Evolutionary conservation across 2,113 vertebrate genomes (phyloP).

Genomic region (Muntiacus muntjak): DNA sequence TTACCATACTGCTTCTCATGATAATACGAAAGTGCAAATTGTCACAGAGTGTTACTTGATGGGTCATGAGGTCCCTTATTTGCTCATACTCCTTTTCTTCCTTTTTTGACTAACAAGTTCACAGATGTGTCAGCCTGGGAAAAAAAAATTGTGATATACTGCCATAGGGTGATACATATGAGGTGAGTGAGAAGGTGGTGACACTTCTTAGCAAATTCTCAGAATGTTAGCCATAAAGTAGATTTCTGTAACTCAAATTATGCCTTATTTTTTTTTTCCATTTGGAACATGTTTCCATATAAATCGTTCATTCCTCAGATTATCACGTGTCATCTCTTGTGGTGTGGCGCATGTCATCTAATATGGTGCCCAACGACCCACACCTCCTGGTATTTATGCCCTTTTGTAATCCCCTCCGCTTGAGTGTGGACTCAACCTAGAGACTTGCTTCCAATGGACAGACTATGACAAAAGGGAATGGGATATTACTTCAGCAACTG

Average conservation of each 20-base stretch:
- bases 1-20: background rate
- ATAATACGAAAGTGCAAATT: background rate
- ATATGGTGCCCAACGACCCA: background rate
- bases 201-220: background rate
- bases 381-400: background rate
- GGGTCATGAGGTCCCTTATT: background rate
- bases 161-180: background rate
- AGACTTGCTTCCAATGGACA: background rate
- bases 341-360: background rate
- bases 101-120: background rate
- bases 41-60: background rate
- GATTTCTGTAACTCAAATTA: background rate
- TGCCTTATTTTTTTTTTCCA: background rate
- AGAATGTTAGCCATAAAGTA: background rate
- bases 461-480: background rate
- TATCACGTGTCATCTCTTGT: background rate
- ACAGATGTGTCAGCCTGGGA: constrained; percentile 19
- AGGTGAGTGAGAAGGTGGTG: background rate
- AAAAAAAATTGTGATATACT: background rate
- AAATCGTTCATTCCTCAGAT: background rate
- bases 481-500: background rate
- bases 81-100: background rate
- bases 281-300: background rate
- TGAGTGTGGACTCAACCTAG: background rate
- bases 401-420: background rate